phyloP scores from a whole-genome alignment of 2,888 invertebrate species.

The Nymphalis polychloros region DNA sequence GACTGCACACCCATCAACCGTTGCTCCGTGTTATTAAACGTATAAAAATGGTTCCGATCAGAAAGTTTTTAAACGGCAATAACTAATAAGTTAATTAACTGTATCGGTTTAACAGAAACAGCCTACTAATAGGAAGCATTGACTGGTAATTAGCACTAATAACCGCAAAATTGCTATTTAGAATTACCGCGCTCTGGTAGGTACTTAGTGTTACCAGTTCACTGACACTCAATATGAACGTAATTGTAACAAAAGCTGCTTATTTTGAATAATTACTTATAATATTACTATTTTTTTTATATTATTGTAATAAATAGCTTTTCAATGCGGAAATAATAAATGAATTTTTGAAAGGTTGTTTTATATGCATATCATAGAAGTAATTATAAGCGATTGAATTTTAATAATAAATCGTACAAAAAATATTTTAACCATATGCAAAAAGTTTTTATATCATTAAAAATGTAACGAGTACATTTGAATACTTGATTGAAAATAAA shows the following conservation, averaged over 20 bases:
- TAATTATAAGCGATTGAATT: no score
- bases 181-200: conserved; percentile 46
- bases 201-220: conserved; percentile 58
- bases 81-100: conserved; percentile 6
- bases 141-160: conserved; percentile 25
- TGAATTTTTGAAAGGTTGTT: neutral
- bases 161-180: conserved; percentile 30
- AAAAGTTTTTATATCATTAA: neutral
- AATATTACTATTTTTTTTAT: neutral
- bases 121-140: conserved; percentile 18
- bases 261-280: neutral
- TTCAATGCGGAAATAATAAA: neutral
- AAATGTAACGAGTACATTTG: conserved; percentile 10
- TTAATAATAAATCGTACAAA: neutral
- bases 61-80: neutral
- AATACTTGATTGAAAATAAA: conserved; percentile 19
- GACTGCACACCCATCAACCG: no score
- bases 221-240: conserved; percentile 51
- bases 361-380: neutral
- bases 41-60: neutral
- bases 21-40: neutral
- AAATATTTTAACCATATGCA: neutral
- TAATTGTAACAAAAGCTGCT: neutral
- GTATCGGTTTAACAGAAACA: conserved; percentile 18
- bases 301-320: no score